Evolutionary conservation across 1,140 invertebrate species (phyloP).

Genomic region (Harpegnathos saltator): DNA sequence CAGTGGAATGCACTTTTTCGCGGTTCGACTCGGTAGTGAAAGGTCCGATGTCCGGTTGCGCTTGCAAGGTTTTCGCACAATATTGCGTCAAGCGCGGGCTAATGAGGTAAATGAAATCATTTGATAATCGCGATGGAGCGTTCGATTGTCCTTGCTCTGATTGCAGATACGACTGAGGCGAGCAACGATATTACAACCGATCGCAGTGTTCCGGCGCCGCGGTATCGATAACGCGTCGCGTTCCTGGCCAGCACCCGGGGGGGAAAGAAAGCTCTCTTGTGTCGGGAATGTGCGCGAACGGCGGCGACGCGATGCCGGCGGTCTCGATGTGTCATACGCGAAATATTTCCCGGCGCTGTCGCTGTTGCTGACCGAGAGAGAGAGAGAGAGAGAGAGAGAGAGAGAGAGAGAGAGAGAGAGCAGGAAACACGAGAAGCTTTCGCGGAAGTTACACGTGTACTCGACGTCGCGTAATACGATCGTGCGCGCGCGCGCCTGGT

Average conservation of each 20-base stretch:
- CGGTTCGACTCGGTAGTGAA: constrained; percentile 35
- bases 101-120: constrained; percentile 8
- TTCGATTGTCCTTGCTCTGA: constrained; percentile 31
- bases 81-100: constrained; percentile 33
- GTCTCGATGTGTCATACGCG: background rate
- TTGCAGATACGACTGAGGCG: constrained; percentile 39
- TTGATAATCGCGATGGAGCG: constrained; percentile 28
- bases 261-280: background rate
- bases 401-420: no score
- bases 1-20: constrained; percentile 47
- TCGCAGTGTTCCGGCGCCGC: background rate
- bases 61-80: constrained; percentile 33
- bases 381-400: no score
- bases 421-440: constrained; percentile 64
- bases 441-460: constrained; percentile 70
- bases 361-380: constrained; percentile 55
- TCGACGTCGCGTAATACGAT: constrained; percentile 68
- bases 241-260: background rate
- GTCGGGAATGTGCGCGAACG: background rate
- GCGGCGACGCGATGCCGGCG: background rate
- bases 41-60: constrained; percentile 36
- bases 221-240: background rate
- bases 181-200: background rate
- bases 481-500: background rate
- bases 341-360: constrained; percentile 38